A percentile compares a stretch with the other conserved stretches of the same genome.
Evolutionary conservation across 2,797 vertebrate species (phyloP).

Genomic region (Sebastes matsubarae): DNA sequence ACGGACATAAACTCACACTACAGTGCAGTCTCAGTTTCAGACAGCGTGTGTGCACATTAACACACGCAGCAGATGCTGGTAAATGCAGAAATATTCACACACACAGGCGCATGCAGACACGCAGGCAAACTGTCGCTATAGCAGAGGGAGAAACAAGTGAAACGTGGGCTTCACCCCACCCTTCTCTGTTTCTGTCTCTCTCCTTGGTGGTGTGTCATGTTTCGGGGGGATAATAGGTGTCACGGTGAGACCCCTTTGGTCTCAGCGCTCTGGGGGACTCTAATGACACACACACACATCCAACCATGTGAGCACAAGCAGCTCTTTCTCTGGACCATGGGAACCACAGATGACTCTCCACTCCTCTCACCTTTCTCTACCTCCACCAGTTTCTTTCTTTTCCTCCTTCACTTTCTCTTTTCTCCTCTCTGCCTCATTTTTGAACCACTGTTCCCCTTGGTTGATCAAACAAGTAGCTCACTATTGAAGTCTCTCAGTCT

Average conservation of each 20-base stretch:
- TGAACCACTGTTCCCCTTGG: not conserved
- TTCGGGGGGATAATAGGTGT: slow-evolving; percentile 80
- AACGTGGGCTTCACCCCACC: slow-evolving; percentile 19
- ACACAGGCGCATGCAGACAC: not conserved
- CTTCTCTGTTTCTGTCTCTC: slow-evolving; percentile 37
- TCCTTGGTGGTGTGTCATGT: slow-evolving; percentile 79
- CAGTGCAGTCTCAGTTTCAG: slow-evolving; percentile 37
- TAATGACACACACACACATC: slow-evolving; percentile 61
- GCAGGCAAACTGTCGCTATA: slow-evolving; percentile 15
- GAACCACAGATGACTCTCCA: slow-evolving; percentile 67
- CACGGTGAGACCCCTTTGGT: slow-evolving; percentile 80
- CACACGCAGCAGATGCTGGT: slow-evolving; percentile 31
- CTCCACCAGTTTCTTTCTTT: slow-evolving; percentile 39
- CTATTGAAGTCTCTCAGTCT: not conserved
- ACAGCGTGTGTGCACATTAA: slow-evolving; percentile 28
- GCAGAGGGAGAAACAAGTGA: slow-evolving; percentile 34
- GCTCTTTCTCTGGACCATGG: slow-evolving; percentile 75
- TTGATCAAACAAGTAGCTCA: slow-evolving; percentile 41
- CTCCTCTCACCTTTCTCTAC: slow-evolving; percentile 63
- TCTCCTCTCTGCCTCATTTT: slow-evolving; percentile 18
- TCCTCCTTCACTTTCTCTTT: slow-evolving; percentile 32
- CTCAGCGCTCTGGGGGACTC: slow-evolving; percentile 75
- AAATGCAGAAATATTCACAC: slow-evolving; percentile 15
- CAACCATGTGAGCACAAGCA: slow-evolving; percentile 68
- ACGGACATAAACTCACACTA: slow-evolving; percentile 42